These are phyloP conservation scores for Sphaerodactylus townsendi DNA, from an alignment of 2,113 vertebrate genomes.

Conservation along the genomic window DNA sequence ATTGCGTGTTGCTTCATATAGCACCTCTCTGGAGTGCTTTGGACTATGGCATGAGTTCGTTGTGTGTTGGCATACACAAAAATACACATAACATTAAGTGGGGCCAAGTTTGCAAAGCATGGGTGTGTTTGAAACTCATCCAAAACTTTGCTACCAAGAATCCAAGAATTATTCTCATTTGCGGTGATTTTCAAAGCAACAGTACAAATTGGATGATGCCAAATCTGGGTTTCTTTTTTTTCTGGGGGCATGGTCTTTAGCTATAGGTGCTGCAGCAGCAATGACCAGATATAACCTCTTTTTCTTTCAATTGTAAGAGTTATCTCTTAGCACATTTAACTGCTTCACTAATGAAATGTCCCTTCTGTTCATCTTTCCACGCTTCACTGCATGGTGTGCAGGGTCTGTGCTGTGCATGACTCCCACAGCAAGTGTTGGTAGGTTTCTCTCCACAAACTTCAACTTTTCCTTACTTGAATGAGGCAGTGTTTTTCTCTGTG, in stretches of 20 bases:
- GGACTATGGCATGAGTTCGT: background rate
- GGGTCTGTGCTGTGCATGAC: conserved; percentile 85
- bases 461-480: conserved; percentile 70
- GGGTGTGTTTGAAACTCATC: background rate
- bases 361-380: conserved; percentile 82
- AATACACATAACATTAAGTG: background rate
- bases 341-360: conserved; percentile 80
- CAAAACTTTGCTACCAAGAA: conserved; percentile 55
- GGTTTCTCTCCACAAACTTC: conserved; percentile 79
- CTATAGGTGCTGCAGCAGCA: conserved; percentile 57
- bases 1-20: background rate
- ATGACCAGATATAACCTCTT: conserved; percentile 53
- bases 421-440: conserved; percentile 84
- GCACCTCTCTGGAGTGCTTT: background rate
- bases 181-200: conserved; percentile 57
- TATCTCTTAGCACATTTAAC: conserved; percentile 66
- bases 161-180: conserved; percentile 70
- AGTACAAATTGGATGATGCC: conserved; percentile 48
- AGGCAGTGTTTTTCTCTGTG: conserved; percentile 28
- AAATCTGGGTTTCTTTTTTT: conserved; percentile 38
- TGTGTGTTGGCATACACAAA: no score
- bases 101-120: background rate
- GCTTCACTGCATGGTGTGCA: conserved; percentile 83
- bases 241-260: conserved; percentile 68
- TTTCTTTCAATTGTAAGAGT: conserved; percentile 71